phyloP scores from a whole-genome alignment of 2,113 vertebrate genomes.

The Dromaius novaehollandiae region DNA sequence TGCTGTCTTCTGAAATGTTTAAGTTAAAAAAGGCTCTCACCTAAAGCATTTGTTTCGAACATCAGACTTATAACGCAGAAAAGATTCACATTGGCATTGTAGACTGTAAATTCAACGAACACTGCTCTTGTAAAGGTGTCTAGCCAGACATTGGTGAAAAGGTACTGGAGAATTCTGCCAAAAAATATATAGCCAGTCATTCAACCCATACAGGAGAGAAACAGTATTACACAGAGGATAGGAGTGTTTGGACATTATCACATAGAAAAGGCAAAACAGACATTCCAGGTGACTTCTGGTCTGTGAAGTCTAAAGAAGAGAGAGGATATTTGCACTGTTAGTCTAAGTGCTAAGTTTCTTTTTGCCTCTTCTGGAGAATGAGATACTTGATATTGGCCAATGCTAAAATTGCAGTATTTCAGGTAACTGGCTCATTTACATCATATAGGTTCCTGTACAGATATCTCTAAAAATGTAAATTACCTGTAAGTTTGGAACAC shows the following conservation, averaged over 20 bases:
- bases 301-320: background rate
- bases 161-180: constrained; percentile 85
- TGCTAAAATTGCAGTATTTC: background rate
- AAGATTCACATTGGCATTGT: constrained; percentile 95
- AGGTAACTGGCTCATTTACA: background rate
- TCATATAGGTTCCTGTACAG: background rate
- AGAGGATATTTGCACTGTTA: background rate
- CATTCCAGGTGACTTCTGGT: background rate
- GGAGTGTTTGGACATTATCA: background rate
- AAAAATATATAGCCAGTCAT: background rate
- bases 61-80: constrained; percentile 90
- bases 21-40: constrained; percentile 68
- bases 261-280: background rate
- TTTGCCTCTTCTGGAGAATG: background rate
- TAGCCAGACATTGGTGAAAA: constrained; percentile 89
- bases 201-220: background rate
- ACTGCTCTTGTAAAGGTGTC: constrained; percentile 89
- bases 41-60: constrained; percentile 88
- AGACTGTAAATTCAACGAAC: constrained; percentile 94
- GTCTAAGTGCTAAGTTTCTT: background rate
- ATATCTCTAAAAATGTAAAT: background rate
- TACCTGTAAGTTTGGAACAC: background rate
- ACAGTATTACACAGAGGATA: background rate
- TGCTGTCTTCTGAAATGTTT: background rate
- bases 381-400: background rate